Evolutionary conservation across 2,888 invertebrate species (phyloP).

Genomic region (Chrysotoxum bicinctum): DNA sequence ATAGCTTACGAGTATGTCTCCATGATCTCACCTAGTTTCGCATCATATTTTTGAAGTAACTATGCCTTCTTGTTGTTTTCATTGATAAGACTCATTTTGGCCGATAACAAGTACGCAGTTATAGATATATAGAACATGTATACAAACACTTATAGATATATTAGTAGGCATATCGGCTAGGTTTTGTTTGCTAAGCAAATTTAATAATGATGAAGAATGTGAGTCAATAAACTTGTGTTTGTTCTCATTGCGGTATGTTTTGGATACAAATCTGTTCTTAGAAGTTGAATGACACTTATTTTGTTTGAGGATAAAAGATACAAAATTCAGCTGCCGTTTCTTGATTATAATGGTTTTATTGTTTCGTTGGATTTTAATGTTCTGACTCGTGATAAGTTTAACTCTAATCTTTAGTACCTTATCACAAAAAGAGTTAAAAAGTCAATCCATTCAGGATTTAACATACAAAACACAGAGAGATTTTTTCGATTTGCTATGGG

Average conservation of each 20-base stretch:
- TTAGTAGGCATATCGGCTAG: neutral
- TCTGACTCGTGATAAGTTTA: neutral
- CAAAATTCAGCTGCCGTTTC: neutral
- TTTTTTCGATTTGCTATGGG: neutral
- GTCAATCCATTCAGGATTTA: neutral
- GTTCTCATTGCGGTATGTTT: slow-evolving; percentile 6
- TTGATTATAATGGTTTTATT: neutral
- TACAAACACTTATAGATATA: neutral
- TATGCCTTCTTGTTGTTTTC: slow-evolving; percentile 17
- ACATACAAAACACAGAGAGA: neutral
- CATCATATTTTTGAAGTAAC: slow-evolving; percentile 22
- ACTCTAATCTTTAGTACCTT: neutral
- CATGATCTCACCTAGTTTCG: slow-evolving; percentile 61
- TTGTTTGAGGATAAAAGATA: neutral
- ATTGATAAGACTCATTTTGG: slow-evolving; percentile 57
- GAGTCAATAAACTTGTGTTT: slow-evolving; percentile 20
- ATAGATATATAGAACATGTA: neutral
- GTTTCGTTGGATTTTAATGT: neutral
- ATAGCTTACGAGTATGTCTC: slow-evolving; percentile 30
- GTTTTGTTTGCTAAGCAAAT: slow-evolving; percentile 22
- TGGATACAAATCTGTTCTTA: slow-evolving; percentile 13
- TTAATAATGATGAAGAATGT: neutral
- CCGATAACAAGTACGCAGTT: slow-evolving; percentile 31
- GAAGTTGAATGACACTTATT: slow-evolving; percentile 28
- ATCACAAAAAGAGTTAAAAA: neutral